Base-by-base conservation (phyloP, 1,140 invertebrate species). In the Drosophila repletoides region DNA sequence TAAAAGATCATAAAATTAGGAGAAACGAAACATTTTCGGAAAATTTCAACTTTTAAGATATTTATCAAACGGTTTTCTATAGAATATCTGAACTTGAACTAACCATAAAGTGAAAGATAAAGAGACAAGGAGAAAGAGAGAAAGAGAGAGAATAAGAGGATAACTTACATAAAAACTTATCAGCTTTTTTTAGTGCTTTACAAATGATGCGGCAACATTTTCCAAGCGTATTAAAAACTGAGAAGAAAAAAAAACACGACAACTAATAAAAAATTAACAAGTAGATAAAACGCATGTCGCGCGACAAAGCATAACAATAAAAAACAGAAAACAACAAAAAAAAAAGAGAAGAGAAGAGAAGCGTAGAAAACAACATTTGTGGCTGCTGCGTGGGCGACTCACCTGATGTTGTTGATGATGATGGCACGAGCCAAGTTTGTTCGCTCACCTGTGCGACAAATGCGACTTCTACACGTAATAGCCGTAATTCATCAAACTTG, bases 261-360 rank as follows among this genome's bases (percentile, higher is more conserved):
- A 60, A 61, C 43, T 58, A 64, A 65, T 69, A 84, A 87, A 65
- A 84, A 79, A 71, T 69, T 53, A 61, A 72, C 36, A 79, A 33
- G 43, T 64, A 64, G 74, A 79, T 84, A 83, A 79, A 74, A 72
- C 68, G 45, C 53, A 60, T 67, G 80, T 45, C 74, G 63, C 46
- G 26, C 55, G 41, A 34, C 64, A 12, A 5, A 14, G 12, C 31
- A 61, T n/a, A n/a, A n/a, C n/a, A n/a, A n/a, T n/a, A 36, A 40
- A 22, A 31, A 33, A 14, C 17, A 31, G 24, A 48, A 65, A 40
- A 45, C 26, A 31, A 26, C 19, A 59, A 40, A 10, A 49, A 26
- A 38, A 66, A 9, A 41, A 48, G 29, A 41, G 36, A 15, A 10
- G 12, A 51, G 34, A 46, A 15, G 9, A 46, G 4, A 24, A 52